Evolutionary conservation across 2,113 vertebrate species (phyloP), one percentile per base, ranked within the genome.

Genomic region (Picathartes gymnocephalus): DNA sequence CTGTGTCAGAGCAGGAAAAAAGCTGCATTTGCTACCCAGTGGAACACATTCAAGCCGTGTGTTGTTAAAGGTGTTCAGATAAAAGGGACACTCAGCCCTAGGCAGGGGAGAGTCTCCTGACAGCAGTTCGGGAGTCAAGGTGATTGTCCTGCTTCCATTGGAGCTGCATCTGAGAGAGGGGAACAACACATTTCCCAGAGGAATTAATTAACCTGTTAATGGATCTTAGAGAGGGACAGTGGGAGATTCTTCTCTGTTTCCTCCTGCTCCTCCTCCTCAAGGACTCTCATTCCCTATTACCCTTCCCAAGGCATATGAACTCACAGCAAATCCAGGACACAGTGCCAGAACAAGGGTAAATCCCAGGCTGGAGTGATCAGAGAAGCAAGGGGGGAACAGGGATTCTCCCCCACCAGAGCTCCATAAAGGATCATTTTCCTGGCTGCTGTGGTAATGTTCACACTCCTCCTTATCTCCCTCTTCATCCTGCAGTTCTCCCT

Each of bases 91-190:
- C 31, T 57, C 31, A 39, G 57, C 37, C 48, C 42, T 15, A 30
- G 85, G 70, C 54, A 60, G 72, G 69, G 30, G 33, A 64, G 84
- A 23, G 18, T 24, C 62, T 58, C 30, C 56, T 37, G 76, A 30
- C 28, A 44, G 60, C 2, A 13, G 35, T 44, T 6, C n/a, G 68
- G 74, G 57, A 48, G 45, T 79, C 57, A n/a, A 7, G 56, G 37
- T 0, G 7, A 57, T 28, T 0, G 0, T 61, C 35, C 40, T 47
- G 15, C 27, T 92, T 86, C 62, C 33, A 10, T 12, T 2, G 0
- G 8, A 88, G 31, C 37, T 27, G 10, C 27, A 4, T 19, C 21
- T 35, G 30, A 50, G 27, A 0, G 6, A 82, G 23, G 45, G 53
- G 42, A 65, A 21, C 11, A 48, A 8, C 7, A 1, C 10, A 4